These are phyloP conservation scores for Danio albolineatus DNA, from an alignment of 2,797 vertebrate species.

Conservation along the genomic window DNA sequence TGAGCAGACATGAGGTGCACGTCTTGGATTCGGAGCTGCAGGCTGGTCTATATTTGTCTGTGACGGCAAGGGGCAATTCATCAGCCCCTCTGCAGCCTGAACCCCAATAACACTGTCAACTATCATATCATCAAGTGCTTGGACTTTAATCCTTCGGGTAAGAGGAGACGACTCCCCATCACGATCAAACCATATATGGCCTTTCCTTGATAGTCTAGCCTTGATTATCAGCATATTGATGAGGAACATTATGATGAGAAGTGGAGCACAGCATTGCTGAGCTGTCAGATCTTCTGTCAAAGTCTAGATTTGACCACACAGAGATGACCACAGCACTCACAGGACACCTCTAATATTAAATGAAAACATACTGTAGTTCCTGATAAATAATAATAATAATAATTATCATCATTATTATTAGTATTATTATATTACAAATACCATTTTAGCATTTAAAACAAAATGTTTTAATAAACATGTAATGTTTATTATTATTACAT, in stretches of 20 bases:
- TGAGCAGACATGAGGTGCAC: not conserved
- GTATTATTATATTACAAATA: no score
- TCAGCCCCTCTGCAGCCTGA: conserved; percentile 34
- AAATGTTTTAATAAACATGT: no score
- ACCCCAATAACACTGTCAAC: conserved; percentile 37
- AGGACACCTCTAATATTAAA: not conserved
- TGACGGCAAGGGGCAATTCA: conserved; percentile 39
- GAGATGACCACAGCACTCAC: not conserved
- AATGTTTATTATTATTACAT: no score
- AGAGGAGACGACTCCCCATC: not conserved
- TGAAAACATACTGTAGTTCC: no score
- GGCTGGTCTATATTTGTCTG: conserved; percentile 53
- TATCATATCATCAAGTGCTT: conserved; percentile 23
- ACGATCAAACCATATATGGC: not conserved
- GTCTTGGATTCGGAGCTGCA: conserved; percentile 26
- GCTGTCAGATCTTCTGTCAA: not conserved
- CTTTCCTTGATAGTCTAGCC: not conserved
- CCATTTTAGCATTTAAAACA: no score
- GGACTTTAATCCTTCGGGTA: conserved; percentile 5
- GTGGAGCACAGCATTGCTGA: not conserved
- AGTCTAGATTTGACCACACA: not conserved
- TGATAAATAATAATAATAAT: not conserved
- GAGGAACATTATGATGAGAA: not conserved
- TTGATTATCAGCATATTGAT: conserved; percentile 7
- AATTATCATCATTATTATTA: not conserved